A percentile compares a stretch with the other conserved stretches of the same genome.
Evolutionary conservation across 2,797 vertebrate species (phyloP).

Genomic region (Austrolebias charrua): DNA sequence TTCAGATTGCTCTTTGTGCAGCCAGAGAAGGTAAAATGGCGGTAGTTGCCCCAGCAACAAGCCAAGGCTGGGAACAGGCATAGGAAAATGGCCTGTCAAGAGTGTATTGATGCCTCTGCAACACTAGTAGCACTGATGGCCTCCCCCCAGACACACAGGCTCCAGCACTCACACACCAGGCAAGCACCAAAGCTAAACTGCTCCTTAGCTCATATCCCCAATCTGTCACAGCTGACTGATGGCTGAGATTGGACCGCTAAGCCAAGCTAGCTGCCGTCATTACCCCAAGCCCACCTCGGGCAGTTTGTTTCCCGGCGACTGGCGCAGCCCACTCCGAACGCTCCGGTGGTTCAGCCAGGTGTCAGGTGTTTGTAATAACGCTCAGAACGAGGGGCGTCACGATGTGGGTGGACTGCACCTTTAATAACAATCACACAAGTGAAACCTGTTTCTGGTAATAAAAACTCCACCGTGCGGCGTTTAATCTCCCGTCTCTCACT

Average conservation of each 20-base stretch:
- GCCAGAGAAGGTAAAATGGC: constrained; percentile 74
- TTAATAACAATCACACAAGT: constrained; percentile 25
- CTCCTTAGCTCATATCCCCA: constrained; percentile 79
- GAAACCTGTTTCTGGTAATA: constrained; percentile 39
- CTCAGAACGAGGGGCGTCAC: constrained; percentile 28
- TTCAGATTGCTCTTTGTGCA: constrained; percentile 50
- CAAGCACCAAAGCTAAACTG: constrained; percentile 73
- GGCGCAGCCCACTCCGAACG: constrained; percentile 38
- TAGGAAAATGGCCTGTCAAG: constrained; percentile 80
- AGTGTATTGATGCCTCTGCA: constrained; percentile 82
- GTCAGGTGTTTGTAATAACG: constrained; percentile 62
- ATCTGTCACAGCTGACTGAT: constrained; percentile 80
- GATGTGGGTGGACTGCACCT: constrained; percentile 31
- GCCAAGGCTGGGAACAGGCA: constrained; percentile 75
- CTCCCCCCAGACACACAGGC: constrained; percentile 47
- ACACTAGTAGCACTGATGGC: constrained; percentile 73
- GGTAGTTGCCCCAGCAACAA: constrained; percentile 83
- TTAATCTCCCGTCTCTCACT: constrained; percentile 36
- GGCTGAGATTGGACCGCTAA: constrained; percentile 74
- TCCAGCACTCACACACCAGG: constrained; percentile 46
- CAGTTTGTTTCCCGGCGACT: constrained; percentile 62
- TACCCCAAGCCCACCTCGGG: constrained; percentile 69
- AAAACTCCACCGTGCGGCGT: constrained; percentile 19
- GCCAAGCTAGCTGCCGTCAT: constrained; percentile 73
- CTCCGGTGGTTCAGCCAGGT: constrained; percentile 54